Percentiles rank a stretch among this genome's conserved stretches.
These are phyloP conservation scores for Scylla paramamosain DNA, from an alignment of 1,140 invertebrate species.

Conservation along the genomic window DNA sequence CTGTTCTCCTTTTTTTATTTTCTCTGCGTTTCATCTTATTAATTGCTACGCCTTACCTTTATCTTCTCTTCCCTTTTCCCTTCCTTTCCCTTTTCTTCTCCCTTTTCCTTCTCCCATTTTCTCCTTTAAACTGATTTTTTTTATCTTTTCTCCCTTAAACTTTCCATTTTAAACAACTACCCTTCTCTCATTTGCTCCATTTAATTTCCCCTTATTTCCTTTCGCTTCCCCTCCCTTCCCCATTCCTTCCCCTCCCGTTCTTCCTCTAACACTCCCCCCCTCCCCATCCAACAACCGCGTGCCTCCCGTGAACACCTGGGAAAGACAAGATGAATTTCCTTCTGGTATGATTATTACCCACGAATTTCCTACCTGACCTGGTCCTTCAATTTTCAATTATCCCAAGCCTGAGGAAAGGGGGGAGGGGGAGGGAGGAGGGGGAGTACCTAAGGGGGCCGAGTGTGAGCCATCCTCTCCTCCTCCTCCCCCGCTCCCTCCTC, in stretches of 20 bases:
- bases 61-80: not conserved
- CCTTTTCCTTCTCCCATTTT: not conserved
- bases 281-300: not conserved
- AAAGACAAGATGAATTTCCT: constrained; percentile 37
- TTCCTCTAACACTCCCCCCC: not conserved
- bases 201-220: too few relatives aligned
- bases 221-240: not conserved
- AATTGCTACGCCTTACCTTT: not conserved
- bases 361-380: constrained; percentile 47
- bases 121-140: not conserved
- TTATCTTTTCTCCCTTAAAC: not conserved
- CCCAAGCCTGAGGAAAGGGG: not conserved
- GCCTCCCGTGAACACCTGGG: not conserved
- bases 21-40: not conserved
- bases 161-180: not conserved
- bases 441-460: not conserved
- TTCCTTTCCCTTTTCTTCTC: not conserved
- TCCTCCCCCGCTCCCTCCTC: not conserved
- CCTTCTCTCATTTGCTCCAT: too few relatives aligned
- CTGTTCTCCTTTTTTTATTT: too few relatives aligned
- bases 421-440: not conserved
- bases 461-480: not conserved
- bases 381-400: constrained; percentile 57
- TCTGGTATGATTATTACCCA: constrained; percentile 44
- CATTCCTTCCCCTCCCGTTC: not conserved